Percentiles rank a stretch among this genome's conserved stretches.
These are phyloP conservation scores for Theristicus caerulescens DNA, from an alignment of 2,113 vertebrate species.

Conservation along the genomic window DNA sequence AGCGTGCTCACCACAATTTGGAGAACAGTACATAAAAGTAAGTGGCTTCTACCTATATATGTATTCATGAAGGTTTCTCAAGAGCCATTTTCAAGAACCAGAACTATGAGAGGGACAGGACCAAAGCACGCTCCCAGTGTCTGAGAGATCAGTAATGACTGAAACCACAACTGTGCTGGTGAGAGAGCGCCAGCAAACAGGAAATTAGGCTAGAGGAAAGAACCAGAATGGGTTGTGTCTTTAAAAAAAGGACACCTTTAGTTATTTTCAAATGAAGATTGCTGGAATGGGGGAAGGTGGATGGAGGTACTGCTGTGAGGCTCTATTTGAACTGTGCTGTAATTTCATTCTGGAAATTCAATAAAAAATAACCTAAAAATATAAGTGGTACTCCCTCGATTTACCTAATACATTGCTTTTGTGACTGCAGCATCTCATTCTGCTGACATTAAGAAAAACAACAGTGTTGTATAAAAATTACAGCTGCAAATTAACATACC, in stretches of 20 bases:
- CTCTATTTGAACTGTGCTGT: neutral
- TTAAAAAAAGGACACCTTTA: neutral
- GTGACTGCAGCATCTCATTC: neutral
- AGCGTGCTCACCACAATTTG: fast-evolving
- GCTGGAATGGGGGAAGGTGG: neutral
- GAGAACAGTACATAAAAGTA: neutral
- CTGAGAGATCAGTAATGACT: neutral
- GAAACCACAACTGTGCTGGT: neutral
- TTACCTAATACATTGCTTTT: neutral
- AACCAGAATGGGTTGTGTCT: neutral
- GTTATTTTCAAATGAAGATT: neutral
- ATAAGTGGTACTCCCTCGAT: neutral
- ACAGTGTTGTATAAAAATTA: neutral
- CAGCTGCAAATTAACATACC: neutral
- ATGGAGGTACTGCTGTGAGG: neutral
- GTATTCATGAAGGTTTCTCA: neutral
- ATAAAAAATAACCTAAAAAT: neutral
- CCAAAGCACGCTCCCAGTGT: neutral
- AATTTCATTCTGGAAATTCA: neutral
- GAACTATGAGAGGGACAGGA: neutral
- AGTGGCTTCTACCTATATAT: neutral
- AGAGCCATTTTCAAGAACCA: neutral
- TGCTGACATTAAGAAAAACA: neutral
- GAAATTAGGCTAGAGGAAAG: neutral
- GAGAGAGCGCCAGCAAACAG: neutral